These are phyloP conservation scores for Tetragonula clypearis DNA, from an alignment of 1,140 invertebrate species.

Conservation along the genomic window DNA sequence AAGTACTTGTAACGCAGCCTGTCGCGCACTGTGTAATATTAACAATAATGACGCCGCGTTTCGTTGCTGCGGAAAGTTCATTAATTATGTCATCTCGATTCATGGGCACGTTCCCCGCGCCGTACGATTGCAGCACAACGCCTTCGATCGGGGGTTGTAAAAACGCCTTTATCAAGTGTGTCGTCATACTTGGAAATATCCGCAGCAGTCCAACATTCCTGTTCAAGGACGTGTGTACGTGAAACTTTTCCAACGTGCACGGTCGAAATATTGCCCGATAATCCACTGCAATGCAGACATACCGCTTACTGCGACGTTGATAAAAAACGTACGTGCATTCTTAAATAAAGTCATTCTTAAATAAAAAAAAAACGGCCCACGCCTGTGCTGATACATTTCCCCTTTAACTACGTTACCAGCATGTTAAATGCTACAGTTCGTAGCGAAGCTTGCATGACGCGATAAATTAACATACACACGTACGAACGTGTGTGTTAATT, in stretches of 20 bases:
- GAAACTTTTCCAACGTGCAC: slow-evolving; percentile 88
- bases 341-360: not conserved
- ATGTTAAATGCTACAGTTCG: not conserved
- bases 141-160: slow-evolving; percentile 92
- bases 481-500: not conserved
- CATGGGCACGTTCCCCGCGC: slow-evolving; percentile 95
- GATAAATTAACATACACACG: not conserved
- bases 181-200: slow-evolving; percentile 95
- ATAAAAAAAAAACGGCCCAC: not conserved
- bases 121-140: slow-evolving; percentile 96
- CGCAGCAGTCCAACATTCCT: slow-evolving; percentile 93
- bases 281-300: slow-evolving; percentile 85
- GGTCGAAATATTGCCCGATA: slow-evolving; percentile 90
- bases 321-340: not conserved
- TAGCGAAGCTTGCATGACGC: not conserved
- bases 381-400: not conserved
- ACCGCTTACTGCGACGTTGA: not conserved
- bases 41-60: slow-evolving; percentile 93
- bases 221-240: slow-evolving; percentile 90
- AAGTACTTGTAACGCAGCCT: slow-evolving; percentile 89
- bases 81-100: slow-evolving; percentile 91
- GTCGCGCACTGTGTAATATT: slow-evolving; percentile 96
- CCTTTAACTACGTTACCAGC: not conserved
- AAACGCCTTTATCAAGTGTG: slow-evolving; percentile 89
- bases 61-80: slow-evolving; percentile 87